Percentiles rank a stretch among this genome's conserved stretches.
Conservation (phyloP, 2,888 invertebrate genomes). For the Cerceris rybyensis region DNA sequence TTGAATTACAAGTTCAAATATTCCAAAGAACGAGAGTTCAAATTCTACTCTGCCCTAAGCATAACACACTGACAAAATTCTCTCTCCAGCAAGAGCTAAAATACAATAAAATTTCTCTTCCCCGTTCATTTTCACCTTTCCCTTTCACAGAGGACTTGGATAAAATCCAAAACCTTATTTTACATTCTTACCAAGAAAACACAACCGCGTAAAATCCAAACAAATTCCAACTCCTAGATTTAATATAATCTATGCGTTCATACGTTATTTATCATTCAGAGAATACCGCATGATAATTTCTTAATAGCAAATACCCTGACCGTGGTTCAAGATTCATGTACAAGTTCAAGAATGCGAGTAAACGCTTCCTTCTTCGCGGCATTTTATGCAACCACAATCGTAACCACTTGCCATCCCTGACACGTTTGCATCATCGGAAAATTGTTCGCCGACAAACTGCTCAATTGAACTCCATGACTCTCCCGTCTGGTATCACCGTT, state of each 20-base stretch:
- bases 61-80: neutral
- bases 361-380: neutral
- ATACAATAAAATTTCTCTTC: too few species aligned
- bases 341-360: neutral
- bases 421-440: conserved; percentile 24
- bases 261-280: too few species aligned
- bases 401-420: neutral
- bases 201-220: too few species aligned
- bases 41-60: neutral
- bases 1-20: neutral
- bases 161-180: too few species aligned
- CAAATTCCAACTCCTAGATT: too few species aligned
- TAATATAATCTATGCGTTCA: too few species aligned
- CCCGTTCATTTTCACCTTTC: too few species aligned
- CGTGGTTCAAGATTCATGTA: neutral
- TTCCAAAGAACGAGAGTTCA: neutral
- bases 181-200: too few species aligned
- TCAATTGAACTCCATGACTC: conserved; percentile 23
- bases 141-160: too few species aligned
- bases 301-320: neutral
- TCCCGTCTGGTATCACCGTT: neutral
- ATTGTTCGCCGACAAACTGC: conserved; percentile 9
- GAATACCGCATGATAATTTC: neutral
- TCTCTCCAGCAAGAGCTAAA: too few species aligned
- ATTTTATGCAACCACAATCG: conserved; percentile 4